A percentile compares a stretch with the other conserved stretches of the same genome.
These are phyloP conservation scores for Cyclophora albipunctata DNA, from an alignment of 2,888 invertebrate genomes.

Conservation along the genomic window DNA sequence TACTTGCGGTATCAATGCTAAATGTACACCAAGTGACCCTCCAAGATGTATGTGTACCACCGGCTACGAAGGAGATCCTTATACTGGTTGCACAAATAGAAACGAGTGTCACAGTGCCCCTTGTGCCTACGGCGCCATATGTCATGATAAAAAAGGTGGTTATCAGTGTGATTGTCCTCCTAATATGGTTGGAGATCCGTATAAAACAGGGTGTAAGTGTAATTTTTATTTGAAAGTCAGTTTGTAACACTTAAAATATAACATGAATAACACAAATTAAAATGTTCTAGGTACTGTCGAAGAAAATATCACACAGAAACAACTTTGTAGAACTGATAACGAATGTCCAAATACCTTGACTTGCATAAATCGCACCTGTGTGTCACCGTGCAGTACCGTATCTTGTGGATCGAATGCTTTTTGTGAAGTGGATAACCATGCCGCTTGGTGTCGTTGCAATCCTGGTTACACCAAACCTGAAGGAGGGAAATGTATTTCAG, in stretches of 20 bases:
- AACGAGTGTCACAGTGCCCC: conserved; percentile 91
- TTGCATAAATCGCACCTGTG: conserved; percentile 85
- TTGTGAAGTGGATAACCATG: conserved; percentile 91
- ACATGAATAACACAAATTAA: neutral
- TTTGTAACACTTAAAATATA: neutral
- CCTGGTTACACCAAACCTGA: conserved; percentile 87
- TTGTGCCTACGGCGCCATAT: conserved; percentile 91
- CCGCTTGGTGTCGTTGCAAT: conserved; percentile 91
- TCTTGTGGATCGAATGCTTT: conserved; percentile 89
- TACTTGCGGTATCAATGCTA: conserved; percentile 91
- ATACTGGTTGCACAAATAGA: conserved; percentile 88
- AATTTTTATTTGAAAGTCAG: too few species aligned
- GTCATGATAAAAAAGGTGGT: conserved; percentile 89
- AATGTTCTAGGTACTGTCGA: conserved; percentile 42
- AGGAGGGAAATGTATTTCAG: conserved; percentile 88
- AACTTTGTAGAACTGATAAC: conserved; percentile 81
- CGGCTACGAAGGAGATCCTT: conserved; percentile 90
- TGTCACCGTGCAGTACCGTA: conserved; percentile 86
- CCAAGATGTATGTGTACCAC: conserved; percentile 91
- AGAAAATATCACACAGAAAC: conserved; percentile 72
- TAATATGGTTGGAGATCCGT: conserved; percentile 89
- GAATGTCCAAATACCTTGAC: conserved; percentile 88
- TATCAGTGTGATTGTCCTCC: conserved; percentile 90
- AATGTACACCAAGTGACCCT: conserved; percentile 91
- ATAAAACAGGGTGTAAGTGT: conserved; percentile 85